Conservation (phyloP, 2,888 invertebrate genomes). For the Nomada lathburiana region DNA sequence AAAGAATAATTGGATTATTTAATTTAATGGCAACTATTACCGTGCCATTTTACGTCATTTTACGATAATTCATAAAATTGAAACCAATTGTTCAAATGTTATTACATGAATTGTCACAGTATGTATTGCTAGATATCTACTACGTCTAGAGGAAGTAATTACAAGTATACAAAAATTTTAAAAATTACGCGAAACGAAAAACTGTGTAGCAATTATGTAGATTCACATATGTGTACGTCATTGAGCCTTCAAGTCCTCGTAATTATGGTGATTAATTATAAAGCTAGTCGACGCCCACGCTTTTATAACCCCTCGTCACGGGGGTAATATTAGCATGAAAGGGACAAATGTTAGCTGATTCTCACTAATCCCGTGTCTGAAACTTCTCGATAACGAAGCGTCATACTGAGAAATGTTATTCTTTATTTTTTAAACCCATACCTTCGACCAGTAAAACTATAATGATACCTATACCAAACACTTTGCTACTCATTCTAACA, state of each 20-base stretch:
- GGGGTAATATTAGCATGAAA: constrained; percentile 13
- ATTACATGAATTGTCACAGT: too few species aligned
- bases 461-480: background rate
- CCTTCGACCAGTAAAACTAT: too few species aligned
- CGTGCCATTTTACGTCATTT: too few species aligned
- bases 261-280: constrained; percentile 18
- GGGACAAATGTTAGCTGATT: constrained; percentile 6
- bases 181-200: background rate
- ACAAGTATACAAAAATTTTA: background rate
- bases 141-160: background rate
- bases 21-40: too few species aligned
- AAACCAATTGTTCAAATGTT: too few species aligned
- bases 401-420: too few species aligned
- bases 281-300: background rate
- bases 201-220: background rate
- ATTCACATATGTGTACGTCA: background rate
- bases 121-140: background rate
- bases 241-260: background rate
- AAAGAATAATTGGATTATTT: too few species aligned
- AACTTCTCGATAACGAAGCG: background rate
- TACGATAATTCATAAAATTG: too few species aligned
- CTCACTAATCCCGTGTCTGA: background rate
- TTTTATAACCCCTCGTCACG: background rate
- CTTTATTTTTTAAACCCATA: too few species aligned
- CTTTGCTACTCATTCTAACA: background rate